Base-by-base conservation (phyloP, 2,797 vertebrate genomes). In the Phalloptychus januarius region DNA sequence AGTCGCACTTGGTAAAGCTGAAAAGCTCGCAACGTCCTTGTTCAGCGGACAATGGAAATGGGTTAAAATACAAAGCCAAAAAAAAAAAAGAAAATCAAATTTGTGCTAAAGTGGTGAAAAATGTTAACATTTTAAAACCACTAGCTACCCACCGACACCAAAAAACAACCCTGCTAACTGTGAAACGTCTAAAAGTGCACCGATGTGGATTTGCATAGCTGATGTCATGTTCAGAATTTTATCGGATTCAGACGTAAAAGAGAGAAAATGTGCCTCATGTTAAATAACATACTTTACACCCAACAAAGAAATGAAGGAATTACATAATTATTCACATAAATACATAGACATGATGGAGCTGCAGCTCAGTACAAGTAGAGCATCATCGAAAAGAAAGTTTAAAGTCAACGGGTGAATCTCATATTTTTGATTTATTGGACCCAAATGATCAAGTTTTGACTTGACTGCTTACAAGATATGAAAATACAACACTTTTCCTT, bases 181-280 rank as follows among this genome's bases (percentile, higher is more conserved):
- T 74, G 33, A 77, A 82, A 40, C 33, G 58, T 78, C 79, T 12
- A 42, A n/a, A 70, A 42, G 42, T 67, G 63, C 31, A 67, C 18
- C 1, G 11, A 11, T n/a, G 36, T 11, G 36, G 20, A 23, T 7
- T 42, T 42, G 2, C 11, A 28, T 28, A 25, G 67, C 40, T n/a
- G 36, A 40, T 11, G 8, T 70, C 40, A 44, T 7, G 5, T n/a
- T 28, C 40, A 6, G 12, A 70, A 42, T 15, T 44, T 70, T 70
- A 6, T 70, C 11, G 28, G 23, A 44, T 70, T 70, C 5, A 13
- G 13, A 44, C 38, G 15, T n/a, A 70, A 70, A 7, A 7, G 38
- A 44, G 38, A 69, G 40, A 44, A 6, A 70, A 44, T 28, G 5
- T 16, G 23, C 25, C 28, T 2, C 4, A 28, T 12, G 67, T 70